Evolutionary conservation across 2,797 vertebrate genomes (phyloP), one percentile per base, ranked within the genome.

Genomic region (Oryzias dopingdopingensis): DNA sequence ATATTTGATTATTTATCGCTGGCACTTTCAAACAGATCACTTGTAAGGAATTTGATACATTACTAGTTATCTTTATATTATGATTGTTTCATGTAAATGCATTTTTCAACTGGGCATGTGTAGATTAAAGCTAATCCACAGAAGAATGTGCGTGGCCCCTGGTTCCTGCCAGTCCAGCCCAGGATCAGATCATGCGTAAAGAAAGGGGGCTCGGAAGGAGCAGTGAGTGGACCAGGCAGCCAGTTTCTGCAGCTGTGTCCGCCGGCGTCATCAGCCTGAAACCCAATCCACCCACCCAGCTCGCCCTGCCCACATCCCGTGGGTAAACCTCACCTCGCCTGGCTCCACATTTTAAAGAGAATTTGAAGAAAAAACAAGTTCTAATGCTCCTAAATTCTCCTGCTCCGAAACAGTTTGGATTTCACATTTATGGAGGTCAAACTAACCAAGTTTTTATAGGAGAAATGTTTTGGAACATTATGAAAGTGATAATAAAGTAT

Each of bases 251-350:
- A 87, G 83, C 85, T 89, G 88, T 75, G 77, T 84, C 83, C 73
- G 69, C 77, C 76, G 81, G 84, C 87, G 82, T 88, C 82, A 76
- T 73, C 79, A 42, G 70, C 46, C 77, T 87, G 89, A 86, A 90
- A 90, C 81, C 53, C 84, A 78, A 89, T 82, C 32, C 32, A 20
- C 22, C 75, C 85, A 77, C 52, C 71, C 81, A 60, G 71, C 80
- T 80, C 71, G 85, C 81, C 85, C 86, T 73, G 85, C 86, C 87
- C 86, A 86, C 80, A 86, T 87, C 86, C 88, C 82, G 78, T 74
- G 67, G 76, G 73, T 63, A 72, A 48, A 56, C 13, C 66, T 60
- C 55, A 23, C 32, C 57, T 59, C 69, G 61, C 63, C 62, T 73
- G 65, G 52, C 75, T 81, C 79, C 67, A 60, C 67, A 58, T 68